Base-by-base conservation (phyloP, 2,113 vertebrate genomes). In the Mus musculus region DNA sequence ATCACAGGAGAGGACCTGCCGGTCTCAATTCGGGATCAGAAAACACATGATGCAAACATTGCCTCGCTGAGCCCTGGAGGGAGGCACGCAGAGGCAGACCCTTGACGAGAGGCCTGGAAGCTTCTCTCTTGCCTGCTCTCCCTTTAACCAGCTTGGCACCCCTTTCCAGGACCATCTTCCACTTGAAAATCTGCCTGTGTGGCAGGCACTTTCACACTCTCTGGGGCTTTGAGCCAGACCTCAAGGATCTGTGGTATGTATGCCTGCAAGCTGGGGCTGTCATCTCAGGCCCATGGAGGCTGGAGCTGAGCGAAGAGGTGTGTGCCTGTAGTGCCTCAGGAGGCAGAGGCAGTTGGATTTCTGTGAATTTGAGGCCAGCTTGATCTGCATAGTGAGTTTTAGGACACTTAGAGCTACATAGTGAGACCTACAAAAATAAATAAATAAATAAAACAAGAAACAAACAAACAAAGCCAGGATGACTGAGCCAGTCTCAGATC, bases 21-120 rank as follows among this genome's bases (percentile, higher is more conserved):
- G 30, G 63, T 69, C 63, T 96, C 81, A 2, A 33, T 94, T n/a
- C 10, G 7, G 95, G 96, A 0, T n/a, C 71, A 93, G 67, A 82
- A 96, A 96, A 88, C 19, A 42, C 89, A 88, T 95, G 67, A 71
- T 85, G 96, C 54, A 36, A 87, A 97, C 85, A 13, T 82, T 72
- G 88, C 59, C 10, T 36, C 7, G 13, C 46, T 22, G 20, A 24
- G 81, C 10, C 61, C 39, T n/a, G 63, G 95, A 84, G 5, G 2
- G 33, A 96, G 52, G 65, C 92, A 93, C 88, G 9, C 11, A 46
- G 6, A 61, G 82, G 76, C 93, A 85, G 97, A 92, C 46, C 72
- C 94, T 20, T 67, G 80, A n/a, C 71, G 20, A 33, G 52, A 94
- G 69, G 90, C 46, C 90, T 93, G 94, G 89, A 91, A 1, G 36